A percentile compares a stretch with the other conserved stretches of the same genome.
Conservation (phyloP, 1,140 invertebrate species). For the Glossosoma conforme region DNA sequence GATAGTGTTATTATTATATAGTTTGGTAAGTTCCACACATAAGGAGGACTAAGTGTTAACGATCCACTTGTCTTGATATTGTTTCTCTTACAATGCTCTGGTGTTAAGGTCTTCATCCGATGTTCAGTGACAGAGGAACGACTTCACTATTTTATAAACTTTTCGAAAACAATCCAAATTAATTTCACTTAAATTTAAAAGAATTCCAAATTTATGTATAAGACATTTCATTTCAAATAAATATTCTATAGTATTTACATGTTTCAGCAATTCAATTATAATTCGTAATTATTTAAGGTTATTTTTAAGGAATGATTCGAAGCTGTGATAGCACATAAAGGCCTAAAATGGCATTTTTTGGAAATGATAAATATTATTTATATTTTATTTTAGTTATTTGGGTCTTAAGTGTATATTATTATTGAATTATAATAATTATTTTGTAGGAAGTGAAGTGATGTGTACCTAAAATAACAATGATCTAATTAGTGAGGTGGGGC, state of each 20-base stretch:
- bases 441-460: background rate
- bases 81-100: too few relatives aligned
- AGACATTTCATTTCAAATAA: too few relatives aligned
- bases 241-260: background rate
- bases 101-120: too few relatives aligned
- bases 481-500: too few relatives aligned
- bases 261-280: background rate
- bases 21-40: too few relatives aligned
- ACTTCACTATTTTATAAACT: too few relatives aligned
- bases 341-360: slow-evolving; percentile 8
- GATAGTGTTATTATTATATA: too few relatives aligned
- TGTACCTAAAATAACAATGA: background rate
- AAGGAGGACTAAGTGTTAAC: too few relatives aligned
- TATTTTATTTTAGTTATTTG: background rate
- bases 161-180: too few relatives aligned
- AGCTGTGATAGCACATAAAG: slow-evolving; percentile 22
- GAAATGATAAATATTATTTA: background rate
- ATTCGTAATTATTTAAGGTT: slow-evolving; percentile 9
- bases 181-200: background rate
- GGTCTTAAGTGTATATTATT: slow-evolving; percentile 1
- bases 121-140: too few relatives aligned
- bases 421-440: background rate
- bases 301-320: slow-evolving; percentile 17
- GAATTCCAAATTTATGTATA: too few relatives aligned
- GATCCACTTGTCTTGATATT: too few relatives aligned